Percentiles rank a stretch among this genome's conserved stretches.
Evolutionary conservation across 1,140 invertebrate species (phyloP).

Genomic region (Cydia pomonella): DNA sequence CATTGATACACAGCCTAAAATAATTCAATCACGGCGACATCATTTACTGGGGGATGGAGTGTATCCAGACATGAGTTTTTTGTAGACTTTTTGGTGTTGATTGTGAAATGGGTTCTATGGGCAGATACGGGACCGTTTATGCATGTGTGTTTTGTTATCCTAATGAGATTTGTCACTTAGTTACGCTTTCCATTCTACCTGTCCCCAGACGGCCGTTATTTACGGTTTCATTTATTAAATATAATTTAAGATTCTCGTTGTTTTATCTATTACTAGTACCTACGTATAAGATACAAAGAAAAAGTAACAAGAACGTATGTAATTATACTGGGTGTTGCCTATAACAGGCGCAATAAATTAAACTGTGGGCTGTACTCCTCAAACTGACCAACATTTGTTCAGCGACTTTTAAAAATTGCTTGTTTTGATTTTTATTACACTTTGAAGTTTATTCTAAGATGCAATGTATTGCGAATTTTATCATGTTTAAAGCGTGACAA

Average conservation of each 20-base stretch:
- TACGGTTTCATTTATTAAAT: constrained; percentile 46
- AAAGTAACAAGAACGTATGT: no score
- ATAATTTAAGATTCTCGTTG: constrained; percentile 34
- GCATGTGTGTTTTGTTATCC: constrained; percentile 75
- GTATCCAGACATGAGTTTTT: constrained; percentile 48
- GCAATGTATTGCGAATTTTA: no score
- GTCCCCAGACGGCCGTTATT: constrained; percentile 48
- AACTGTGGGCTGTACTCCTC: no score
- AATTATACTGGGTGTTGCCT: no score
- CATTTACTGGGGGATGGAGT: constrained; percentile 50
- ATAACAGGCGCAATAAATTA: no score
- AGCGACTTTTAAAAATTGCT: no score
- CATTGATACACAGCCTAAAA: constrained; percentile 58
- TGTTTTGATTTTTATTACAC: no score
- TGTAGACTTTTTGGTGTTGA: constrained; percentile 52
- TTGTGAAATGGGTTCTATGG: constrained; percentile 63
- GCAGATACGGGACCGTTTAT: constrained; percentile 64
- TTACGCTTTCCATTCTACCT: constrained; percentile 56
- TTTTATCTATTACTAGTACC: neutral
- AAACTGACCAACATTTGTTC: no score
- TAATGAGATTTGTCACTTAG: constrained; percentile 72
- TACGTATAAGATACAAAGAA: no score
- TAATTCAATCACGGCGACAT: constrained; percentile 54
- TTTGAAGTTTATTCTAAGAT: no score
- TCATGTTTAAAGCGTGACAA: no score